Conservation (phyloP, 2,888 invertebrate genomes). For the Diarsia brunnea region DNA sequence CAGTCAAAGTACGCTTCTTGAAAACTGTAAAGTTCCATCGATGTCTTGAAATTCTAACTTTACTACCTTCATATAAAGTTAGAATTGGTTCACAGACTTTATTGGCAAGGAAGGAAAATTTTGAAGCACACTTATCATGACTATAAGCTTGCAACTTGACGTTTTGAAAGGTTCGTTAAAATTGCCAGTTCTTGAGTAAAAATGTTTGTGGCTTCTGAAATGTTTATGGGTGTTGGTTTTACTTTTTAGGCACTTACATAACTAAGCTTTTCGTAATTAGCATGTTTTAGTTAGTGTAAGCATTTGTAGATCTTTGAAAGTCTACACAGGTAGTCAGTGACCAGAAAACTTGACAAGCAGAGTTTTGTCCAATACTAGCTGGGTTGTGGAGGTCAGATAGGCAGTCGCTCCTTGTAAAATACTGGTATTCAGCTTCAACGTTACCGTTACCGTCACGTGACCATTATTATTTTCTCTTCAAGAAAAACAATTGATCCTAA, state of each 20-base stretch:
- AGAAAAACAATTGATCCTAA: too few species aligned
- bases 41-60: constrained; percentile 43
- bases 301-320: neutral
- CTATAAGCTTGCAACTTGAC: constrained; percentile 51
- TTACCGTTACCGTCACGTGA: too few species aligned
- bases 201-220: constrained; percentile 14
- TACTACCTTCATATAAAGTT: constrained; percentile 50
- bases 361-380: too few species aligned
- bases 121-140: constrained; percentile 54
- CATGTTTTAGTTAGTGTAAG: neutral
- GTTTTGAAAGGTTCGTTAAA: constrained; percentile 57
- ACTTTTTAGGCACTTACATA: neutral
- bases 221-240: neutral
- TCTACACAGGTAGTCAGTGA: too few species aligned
- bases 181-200: constrained; percentile 37
- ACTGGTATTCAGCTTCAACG: too few species aligned
- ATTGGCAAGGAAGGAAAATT: constrained; percentile 35
- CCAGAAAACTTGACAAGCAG: too few species aligned
- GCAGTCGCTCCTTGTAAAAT: too few species aligned
- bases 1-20: constrained; percentile 12
- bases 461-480: too few species aligned
- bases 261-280: neutral
- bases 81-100: constrained; percentile 26
- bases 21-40: constrained; percentile 27
- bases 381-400: too few species aligned